Conservation (phyloP, 2,888 invertebrate species). For the Trachelus stipa region DNA sequence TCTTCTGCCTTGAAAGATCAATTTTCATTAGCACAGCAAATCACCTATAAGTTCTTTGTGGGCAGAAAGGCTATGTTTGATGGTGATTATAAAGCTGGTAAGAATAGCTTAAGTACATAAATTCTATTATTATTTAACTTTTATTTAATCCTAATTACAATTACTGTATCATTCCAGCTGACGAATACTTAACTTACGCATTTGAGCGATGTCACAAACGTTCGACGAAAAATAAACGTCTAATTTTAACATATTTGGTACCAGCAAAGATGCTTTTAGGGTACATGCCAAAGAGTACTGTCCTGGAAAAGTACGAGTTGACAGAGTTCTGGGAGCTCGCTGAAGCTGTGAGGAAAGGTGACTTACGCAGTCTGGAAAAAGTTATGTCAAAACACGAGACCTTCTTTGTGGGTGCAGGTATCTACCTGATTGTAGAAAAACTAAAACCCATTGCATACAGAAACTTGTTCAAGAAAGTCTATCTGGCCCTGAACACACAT, state of each 20-base stretch:
- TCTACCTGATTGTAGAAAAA: constrained; percentile 97
- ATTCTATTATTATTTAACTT: not conserved
- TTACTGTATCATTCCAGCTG: constrained; percentile 72
- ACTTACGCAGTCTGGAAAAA: constrained; percentile 84
- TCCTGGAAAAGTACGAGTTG: constrained; percentile 91
- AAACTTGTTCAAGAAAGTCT: constrained; percentile 95
- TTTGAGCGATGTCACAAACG: constrained; percentile 89
- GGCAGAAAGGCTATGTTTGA: constrained; percentile 99
- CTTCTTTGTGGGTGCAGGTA: constrained; percentile 97
- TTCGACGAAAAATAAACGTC: constrained; percentile 86
- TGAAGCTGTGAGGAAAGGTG: constrained; percentile 89
- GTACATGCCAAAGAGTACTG: constrained; percentile 85
- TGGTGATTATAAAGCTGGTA: constrained; percentile 88
- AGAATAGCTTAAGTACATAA: constrained; percentile 15
- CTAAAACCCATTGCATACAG: constrained; percentile 94
- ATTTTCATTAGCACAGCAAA: constrained; percentile 91
- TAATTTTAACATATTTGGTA: constrained; percentile 94
- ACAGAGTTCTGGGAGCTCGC: constrained; percentile 91
- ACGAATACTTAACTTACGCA: constrained; percentile 91
- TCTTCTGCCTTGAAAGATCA: constrained; percentile 89
- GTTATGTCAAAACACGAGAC: constrained; percentile 88
- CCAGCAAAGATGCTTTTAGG: constrained; percentile 98
- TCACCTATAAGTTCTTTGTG: constrained; percentile 97
- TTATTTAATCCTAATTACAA: not conserved
- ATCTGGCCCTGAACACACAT: constrained; percentile 80